These are phyloP conservation scores for Eupristina koningsbergeri DNA, from an alignment of 1,140 invertebrate species.

Conservation along the genomic window DNA sequence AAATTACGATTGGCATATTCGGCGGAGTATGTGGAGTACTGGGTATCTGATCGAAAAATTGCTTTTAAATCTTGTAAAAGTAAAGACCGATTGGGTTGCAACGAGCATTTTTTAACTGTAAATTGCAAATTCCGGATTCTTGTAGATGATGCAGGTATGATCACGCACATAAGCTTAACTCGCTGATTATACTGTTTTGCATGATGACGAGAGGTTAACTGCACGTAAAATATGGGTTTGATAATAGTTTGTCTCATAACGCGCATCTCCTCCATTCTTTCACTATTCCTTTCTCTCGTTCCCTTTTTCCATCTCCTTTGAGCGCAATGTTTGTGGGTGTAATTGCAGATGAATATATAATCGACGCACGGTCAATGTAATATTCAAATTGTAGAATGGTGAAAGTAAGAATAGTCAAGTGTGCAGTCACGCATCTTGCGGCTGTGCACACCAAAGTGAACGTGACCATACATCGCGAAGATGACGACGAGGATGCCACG, in stretches of 20 bases:
- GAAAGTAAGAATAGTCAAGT: conserved; percentile 15
- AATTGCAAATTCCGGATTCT: neutral
- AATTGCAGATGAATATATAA: conserved; percentile 31
- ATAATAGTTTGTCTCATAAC: neutral
- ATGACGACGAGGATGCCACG: neutral
- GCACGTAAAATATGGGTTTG: neutral
- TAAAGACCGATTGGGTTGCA: neutral
- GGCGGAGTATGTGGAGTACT: neutral
- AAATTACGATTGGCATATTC: neutral
- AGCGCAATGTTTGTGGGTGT: neutral
- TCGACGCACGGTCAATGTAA: neutral
- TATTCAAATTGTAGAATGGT: neutral
- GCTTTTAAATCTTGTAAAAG: neutral
- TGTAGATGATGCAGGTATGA: neutral
- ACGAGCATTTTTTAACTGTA: neutral
- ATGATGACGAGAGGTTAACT: neutral
- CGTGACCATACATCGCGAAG: neutral
- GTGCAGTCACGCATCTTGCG: conserved; percentile 16
- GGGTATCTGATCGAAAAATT: neutral
- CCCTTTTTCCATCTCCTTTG: neutral
- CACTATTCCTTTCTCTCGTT: neutral
- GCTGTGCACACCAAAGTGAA: neutral
- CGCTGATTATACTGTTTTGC: neutral
- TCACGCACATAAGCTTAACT: neutral
- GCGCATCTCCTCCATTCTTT: neutral